A percentile compares a stretch with the other conserved stretches of the same genome.
These are phyloP conservation scores for Pammene aurita DNA, from an alignment of 2,888 invertebrate genomes.

Conservation along the genomic window DNA sequence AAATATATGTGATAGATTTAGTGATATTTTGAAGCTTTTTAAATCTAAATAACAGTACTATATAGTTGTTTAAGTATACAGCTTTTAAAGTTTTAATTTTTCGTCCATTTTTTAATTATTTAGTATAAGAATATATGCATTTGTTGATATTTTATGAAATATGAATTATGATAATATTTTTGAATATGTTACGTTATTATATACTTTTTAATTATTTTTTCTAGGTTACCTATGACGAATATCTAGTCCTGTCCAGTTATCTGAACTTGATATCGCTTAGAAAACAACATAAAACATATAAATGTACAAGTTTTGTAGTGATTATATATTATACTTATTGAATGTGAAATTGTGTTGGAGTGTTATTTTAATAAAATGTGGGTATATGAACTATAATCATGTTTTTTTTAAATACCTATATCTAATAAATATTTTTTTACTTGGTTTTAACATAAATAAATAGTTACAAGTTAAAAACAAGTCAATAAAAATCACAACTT, in stretches of 20 bases:
- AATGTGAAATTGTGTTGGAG: slow-evolving; percentile 43
- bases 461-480: slow-evolving; percentile 3
- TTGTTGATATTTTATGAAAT: slow-evolving; percentile 1
- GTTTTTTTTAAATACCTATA: too few relatives aligned
- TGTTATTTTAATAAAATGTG: slow-evolving; percentile 78
- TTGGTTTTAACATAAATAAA: neutral
- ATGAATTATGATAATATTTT: slow-evolving; percentile 18
- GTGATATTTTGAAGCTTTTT: slow-evolving; percentile 39
- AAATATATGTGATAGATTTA: slow-evolving; percentile 38
- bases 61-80: slow-evolving; percentile 16
- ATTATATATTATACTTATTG: slow-evolving; percentile 18
- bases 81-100: neutral
- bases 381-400: slow-evolving; percentile 77
- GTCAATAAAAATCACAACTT: slow-evolving; percentile 26
- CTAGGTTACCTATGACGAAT: slow-evolving; percentile 12
- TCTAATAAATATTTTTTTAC: slow-evolving; percentile 35
- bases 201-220: neutral
- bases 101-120: slow-evolving; percentile 4
- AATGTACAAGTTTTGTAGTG: slow-evolving; percentile 35
- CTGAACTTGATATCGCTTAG: slow-evolving; percentile 23
- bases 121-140: slow-evolving; percentile 2
- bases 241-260: slow-evolving; percentile 38
- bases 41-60: slow-evolving; percentile 7
- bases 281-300: slow-evolving; percentile 19
- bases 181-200: neutral